These are phyloP conservation scores for Heliconius ismenius DNA, from an alignment of 2,888 invertebrate genomes.

Conservation along the genomic window DNA sequence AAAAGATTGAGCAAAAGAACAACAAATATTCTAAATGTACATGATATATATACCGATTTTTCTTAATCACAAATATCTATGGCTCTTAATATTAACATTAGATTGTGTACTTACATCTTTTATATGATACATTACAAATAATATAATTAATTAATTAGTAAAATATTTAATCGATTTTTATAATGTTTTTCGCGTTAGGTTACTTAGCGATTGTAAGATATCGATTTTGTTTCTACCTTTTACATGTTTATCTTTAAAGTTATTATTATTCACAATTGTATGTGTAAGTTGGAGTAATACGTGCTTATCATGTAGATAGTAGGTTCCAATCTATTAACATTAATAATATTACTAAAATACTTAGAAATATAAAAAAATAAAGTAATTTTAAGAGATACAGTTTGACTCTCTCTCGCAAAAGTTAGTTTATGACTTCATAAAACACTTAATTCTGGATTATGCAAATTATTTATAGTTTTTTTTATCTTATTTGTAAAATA, in stretches of 20 bases:
- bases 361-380: not conserved
- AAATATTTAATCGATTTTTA: slow-evolving; percentile 24
- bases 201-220: slow-evolving; percentile 21
- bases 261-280: slow-evolving; percentile 1
- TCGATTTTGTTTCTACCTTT: slow-evolving; percentile 20
- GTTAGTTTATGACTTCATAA: not conserved
- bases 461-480: not conserved
- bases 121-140: slow-evolving; percentile 27
- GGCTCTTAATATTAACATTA: slow-evolving; percentile 16
- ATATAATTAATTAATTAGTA: slow-evolving; percentile 10
- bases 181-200: slow-evolving; percentile 25
- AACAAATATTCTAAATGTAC: not conserved
- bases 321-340: not conserved
- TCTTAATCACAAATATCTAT: not conserved
- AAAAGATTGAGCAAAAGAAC: not conserved
- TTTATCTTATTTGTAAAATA: not conserved
- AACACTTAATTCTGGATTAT: not conserved
- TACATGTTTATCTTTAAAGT: slow-evolving; percentile 9
- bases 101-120: slow-evolving; percentile 37
- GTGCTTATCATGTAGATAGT: slow-evolving; percentile 7
- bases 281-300: not conserved
- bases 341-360: not conserved
- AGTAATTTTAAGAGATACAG: not conserved
- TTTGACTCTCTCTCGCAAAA: not conserved
- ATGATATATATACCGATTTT: not conserved